These are phyloP conservation scores for Neoseiulus cucumeris DNA, from an alignment of 1,140 invertebrate genomes.

Conservation along the genomic window DNA sequence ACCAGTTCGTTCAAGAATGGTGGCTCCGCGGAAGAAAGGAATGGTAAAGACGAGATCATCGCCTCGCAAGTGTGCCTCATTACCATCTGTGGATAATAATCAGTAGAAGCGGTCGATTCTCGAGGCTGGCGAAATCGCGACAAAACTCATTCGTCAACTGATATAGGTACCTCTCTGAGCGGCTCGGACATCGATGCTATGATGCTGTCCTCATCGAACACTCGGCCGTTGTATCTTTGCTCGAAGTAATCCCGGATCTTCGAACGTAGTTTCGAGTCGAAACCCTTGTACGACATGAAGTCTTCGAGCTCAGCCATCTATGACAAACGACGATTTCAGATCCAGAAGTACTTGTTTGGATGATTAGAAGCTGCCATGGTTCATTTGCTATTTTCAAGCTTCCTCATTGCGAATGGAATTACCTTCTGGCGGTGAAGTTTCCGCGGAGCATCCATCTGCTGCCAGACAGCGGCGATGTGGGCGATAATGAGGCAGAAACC, in stretches of 20 bases:
- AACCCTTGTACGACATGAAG: neutral
- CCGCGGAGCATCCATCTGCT: constrained; percentile 3
- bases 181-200: neutral
- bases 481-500: constrained; percentile 1
- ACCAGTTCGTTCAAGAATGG: constrained; percentile 6
- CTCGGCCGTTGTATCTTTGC: neutral
- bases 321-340: too few species aligned
- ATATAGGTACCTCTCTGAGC: neutral
- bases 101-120: too few species aligned
- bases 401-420: too few species aligned
- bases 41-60: neutral
- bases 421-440: constrained; percentile 4
- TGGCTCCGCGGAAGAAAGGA: neutral
- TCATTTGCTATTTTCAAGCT: too few species aligned
- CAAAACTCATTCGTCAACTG: too few species aligned
- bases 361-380: too few species aligned
- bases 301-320: constrained; percentile 5
- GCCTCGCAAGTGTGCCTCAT: neutral
- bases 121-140: too few species aligned
- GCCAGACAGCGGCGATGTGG: neutral
- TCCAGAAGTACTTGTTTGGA: too few species aligned
- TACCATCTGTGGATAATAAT: neutral
- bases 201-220: neutral
- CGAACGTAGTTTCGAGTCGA: neutral
- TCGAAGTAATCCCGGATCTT: constrained; percentile 8